phyloP scores from a whole-genome alignment of 2,113 vertebrate species.

The Syrrhaptes paradoxus region DNA sequence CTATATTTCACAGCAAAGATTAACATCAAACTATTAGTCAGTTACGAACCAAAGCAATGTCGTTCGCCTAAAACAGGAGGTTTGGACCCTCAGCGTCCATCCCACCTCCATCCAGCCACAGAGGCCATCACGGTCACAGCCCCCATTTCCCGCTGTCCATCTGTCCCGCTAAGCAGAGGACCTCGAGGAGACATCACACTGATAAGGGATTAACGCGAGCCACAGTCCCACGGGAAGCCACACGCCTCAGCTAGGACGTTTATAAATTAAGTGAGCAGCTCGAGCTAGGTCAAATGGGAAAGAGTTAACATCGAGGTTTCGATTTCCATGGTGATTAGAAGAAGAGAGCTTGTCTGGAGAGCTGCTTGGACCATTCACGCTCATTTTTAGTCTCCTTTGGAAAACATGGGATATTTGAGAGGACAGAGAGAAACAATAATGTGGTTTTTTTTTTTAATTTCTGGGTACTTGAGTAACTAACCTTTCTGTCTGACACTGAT shows the following conservation, averaged over 20 bases:
- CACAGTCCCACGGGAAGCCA: not conserved
- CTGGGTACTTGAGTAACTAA: not conserved
- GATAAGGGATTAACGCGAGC: not conserved
- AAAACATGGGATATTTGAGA: not conserved
- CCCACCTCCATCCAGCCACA: not conserved
- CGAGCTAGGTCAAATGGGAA: conserved; percentile 3
- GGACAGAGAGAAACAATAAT: not conserved
- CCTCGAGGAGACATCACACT: not conserved
- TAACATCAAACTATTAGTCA: not conserved
- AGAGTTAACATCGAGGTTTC: not conserved
- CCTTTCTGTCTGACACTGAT: not conserved
- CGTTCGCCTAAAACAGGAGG: not conserved
- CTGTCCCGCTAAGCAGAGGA: not conserved
- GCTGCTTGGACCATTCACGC: not conserved
- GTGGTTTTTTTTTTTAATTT: not conserved
- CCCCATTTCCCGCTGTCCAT: not conserved
- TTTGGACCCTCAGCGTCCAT: not conserved
- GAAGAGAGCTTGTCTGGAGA: not conserved
- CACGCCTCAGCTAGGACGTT: not conserved
- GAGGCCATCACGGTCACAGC: not conserved
- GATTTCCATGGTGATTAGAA: not conserved
- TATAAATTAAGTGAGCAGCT: not conserved
- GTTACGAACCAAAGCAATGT: not conserved
- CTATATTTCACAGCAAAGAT: not conserved
- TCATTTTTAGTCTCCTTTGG: not conserved